Conservation (phyloP, 1,140 invertebrate species). For the Bombus polaris region DNA sequence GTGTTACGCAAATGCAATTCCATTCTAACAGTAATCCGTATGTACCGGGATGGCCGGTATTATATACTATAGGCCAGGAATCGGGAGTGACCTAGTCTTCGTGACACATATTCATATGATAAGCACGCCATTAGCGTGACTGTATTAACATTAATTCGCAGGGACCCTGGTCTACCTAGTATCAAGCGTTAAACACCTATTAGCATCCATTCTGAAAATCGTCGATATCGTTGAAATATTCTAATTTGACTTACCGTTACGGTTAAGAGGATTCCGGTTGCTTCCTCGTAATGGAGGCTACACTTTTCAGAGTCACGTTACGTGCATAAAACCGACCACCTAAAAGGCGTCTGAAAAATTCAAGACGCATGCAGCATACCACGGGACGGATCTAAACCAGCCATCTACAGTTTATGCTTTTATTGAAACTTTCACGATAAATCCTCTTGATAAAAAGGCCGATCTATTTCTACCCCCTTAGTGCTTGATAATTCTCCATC, state of each 20-base stretch:
- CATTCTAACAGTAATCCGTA: constrained; percentile 32
- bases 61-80: constrained; percentile 49
- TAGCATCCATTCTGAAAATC: constrained; percentile 1
- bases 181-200: constrained; percentile 26
- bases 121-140: constrained; percentile 56
- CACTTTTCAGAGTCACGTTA: neutral
- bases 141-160: constrained; percentile 50
- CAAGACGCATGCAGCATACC: neutral
- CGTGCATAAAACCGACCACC: neutral
- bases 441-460: neutral
- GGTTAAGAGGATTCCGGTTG: neutral
- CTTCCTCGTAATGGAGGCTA: neutral
- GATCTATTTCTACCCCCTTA: neutral
- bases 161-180: neutral
- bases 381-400: neutral
- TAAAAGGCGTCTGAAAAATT: constrained; percentile 26
- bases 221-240: constrained; percentile 27
- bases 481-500: neutral
- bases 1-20: constrained; percentile 61
- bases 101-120: constrained; percentile 67
- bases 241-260: neutral
- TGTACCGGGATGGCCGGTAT: constrained; percentile 21
- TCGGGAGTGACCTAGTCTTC: constrained; percentile 58
- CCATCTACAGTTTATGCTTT: neutral
- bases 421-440: constrained; percentile 23